These are phyloP conservation scores for Podarcis lilfordi DNA, from an alignment of 2,797 vertebrate species.

Conservation along the genomic window DNA sequence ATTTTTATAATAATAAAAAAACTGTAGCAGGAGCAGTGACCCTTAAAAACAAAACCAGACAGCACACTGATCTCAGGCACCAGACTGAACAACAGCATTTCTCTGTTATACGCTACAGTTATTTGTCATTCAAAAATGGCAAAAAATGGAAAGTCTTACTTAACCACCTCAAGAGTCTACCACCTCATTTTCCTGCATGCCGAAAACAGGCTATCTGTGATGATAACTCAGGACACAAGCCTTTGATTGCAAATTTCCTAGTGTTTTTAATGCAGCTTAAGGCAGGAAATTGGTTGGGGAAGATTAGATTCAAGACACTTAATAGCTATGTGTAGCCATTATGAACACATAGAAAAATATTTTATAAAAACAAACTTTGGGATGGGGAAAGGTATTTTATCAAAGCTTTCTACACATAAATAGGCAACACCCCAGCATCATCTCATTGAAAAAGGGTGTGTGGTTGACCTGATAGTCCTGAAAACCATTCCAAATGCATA, in stretches of 20 bases:
- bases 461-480: background rate
- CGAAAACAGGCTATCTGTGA: background rate
- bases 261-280: slow-evolving; percentile 25
- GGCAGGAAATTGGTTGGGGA: background rate
- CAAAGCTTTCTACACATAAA: background rate
- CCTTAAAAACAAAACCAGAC: too few species aligned
- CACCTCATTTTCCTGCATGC: background rate
- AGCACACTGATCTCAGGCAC: too few species aligned
- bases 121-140: too few species aligned
- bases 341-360: slow-evolving; percentile 16
- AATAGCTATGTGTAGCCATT: background rate
- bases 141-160: background rate
- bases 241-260: background rate
- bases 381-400: background rate
- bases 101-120: background rate
- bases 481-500: too few species aligned
- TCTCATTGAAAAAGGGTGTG: background rate
- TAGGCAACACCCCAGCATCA: background rate
- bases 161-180: background rate
- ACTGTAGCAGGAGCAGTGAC: too few species aligned
- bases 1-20: too few species aligned
- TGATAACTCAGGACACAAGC: background rate
- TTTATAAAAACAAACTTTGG: background rate
- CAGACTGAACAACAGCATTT: too few species aligned
- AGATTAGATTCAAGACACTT: slow-evolving; percentile 16